Conservation (phyloP, 1,140 invertebrate species). For the Nomia melanderi region DNA sequence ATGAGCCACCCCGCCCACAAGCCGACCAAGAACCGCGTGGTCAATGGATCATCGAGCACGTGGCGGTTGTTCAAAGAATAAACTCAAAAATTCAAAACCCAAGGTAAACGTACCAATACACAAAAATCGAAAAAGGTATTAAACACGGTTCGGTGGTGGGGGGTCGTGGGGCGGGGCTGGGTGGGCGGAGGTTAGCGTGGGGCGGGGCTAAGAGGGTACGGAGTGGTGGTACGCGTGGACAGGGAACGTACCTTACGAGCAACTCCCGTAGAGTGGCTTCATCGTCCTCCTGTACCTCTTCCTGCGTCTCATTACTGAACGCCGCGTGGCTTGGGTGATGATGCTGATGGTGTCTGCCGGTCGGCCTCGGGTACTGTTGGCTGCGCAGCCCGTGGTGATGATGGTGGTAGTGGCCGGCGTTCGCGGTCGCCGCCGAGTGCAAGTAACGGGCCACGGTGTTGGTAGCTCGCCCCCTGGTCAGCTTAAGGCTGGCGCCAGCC, state of each 20-base stretch:
- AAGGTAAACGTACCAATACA: too few relatives aligned
- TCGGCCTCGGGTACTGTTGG: conserved; percentile 50
- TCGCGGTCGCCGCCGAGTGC: conserved; percentile 73
- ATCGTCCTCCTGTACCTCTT: conserved; percentile 87
- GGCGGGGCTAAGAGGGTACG: conserved; percentile 54
- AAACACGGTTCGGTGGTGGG: too few relatives aligned
- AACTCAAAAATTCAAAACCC: too few relatives aligned
- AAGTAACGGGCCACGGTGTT: conserved; percentile 74
- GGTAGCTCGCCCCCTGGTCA: conserved; percentile 77
- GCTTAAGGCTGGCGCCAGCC: conserved; percentile 73
- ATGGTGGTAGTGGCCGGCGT: conserved; percentile 71
- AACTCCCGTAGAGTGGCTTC: conserved; percentile 92
- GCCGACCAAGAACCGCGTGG: too few relatives aligned
- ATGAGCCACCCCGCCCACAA: too few relatives aligned
- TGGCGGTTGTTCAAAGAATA: too few relatives aligned
- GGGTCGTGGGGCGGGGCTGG: too few relatives aligned
- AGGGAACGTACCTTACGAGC: conserved; percentile 89
- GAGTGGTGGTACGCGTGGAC: too few relatives aligned
- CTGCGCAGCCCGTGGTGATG: conserved; percentile 57
- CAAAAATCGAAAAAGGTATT: too few relatives aligned
- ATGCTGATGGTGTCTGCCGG: conserved; percentile 67
- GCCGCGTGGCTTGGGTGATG: conserved; percentile 74
- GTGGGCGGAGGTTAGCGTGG: not conserved
- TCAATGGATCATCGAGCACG: too few relatives aligned
- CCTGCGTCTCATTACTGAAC: conserved; percentile 82